Evolutionary conservation across 1,140 invertebrate genomes (phyloP).

Genomic region (Heliconius eleuchia): DNA sequence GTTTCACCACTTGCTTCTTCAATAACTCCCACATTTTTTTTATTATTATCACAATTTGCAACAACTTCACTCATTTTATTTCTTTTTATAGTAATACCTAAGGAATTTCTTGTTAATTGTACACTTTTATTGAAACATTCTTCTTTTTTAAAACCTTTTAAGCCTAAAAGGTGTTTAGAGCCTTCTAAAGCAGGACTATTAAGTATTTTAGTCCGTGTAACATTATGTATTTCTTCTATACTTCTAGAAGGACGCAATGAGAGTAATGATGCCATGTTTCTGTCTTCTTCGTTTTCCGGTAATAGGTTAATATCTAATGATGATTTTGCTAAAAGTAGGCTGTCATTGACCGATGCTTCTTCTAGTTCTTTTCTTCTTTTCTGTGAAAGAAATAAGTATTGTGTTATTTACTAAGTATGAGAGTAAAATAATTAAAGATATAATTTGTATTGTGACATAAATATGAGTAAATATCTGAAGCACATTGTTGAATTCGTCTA

Average conservation of each 20-base stretch:
- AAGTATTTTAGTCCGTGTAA: slow-evolving; percentile 80
- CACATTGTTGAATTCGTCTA: background rate
- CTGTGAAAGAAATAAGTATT: slow-evolving; percentile 68
- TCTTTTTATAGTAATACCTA: slow-evolving; percentile 71
- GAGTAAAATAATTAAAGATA: too few relatives aligned
- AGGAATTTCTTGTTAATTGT: slow-evolving; percentile 59
- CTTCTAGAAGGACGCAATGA: slow-evolving; percentile 83
- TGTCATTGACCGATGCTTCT: slow-evolving; percentile 85
- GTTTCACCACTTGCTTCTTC: slow-evolving; percentile 28
- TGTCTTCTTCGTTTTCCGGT: slow-evolving; percentile 90
- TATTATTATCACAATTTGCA: background rate
- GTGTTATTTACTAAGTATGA: too few relatives aligned
- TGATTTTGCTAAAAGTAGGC: slow-evolving; percentile 87
- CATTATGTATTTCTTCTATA: slow-evolving; percentile 79
- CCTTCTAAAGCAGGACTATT: slow-evolving; percentile 83
- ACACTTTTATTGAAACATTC: slow-evolving; percentile 74
- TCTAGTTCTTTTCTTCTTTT: slow-evolving; percentile 89
- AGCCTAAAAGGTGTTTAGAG: slow-evolving; percentile 78
- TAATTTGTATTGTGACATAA: background rate
- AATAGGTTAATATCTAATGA: slow-evolving; percentile 90
- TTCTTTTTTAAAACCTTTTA: slow-evolving; percentile 81
- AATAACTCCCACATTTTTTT: background rate
- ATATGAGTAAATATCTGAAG: background rate
- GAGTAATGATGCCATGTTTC: slow-evolving; percentile 89
- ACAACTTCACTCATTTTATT: slow-evolving; percentile 34